Evolutionary conservation across 2,888 invertebrate species (phyloP), one percentile per base, ranked within the genome.

Genomic region (Microdon myrmicae): DNA sequence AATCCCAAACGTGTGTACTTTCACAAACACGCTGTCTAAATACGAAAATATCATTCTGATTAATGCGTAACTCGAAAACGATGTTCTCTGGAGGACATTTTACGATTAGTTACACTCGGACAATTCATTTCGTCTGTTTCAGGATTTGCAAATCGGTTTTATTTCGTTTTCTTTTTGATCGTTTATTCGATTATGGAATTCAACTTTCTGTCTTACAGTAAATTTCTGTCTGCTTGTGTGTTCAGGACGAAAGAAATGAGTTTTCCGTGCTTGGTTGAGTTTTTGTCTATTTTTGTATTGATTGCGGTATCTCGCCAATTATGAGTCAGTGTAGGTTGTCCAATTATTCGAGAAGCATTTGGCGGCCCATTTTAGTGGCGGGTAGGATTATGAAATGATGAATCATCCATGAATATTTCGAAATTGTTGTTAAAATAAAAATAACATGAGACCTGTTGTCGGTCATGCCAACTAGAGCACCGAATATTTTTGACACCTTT

Each of bases 221-320:
- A 35, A 19, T 7, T n/a, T 28, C 3, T 41, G 20, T 34, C 17
- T n/a, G n/a, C n/a, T n/a, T n/a, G n/a, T n/a, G n/a, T n/a, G n/a
- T n/a, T n/a, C n/a, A n/a, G n/a, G n/a, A n/a, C n/a, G n/a, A n/a
- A n/a, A n/a, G n/a, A n/a, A n/a, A n/a, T n/a, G n/a, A n/a, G n/a
- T n/a, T n/a, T n/a, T n/a, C n/a, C n/a, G n/a, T n/a, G n/a, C n/a
- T 41, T 31, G 32, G 34, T 26, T 28, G 54, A 10, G 26, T 32
- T 54, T 34, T 45, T 45, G 47, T 39, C 39, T 39, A 35, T 55
- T 55, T 47, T 35, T 37, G 53, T 55, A 39, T 34, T 32, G 38
- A 38, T 45, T 17, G 13, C 17, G 35, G 5, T 20, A 12, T 19
- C 22, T 32, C 41, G 22, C 16, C 17, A 22, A 17, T 34, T 20